Evolutionary conservation across 2,113 vertebrate genomes (phyloP).

Genomic region (Istiophorus platypterus): DNA sequence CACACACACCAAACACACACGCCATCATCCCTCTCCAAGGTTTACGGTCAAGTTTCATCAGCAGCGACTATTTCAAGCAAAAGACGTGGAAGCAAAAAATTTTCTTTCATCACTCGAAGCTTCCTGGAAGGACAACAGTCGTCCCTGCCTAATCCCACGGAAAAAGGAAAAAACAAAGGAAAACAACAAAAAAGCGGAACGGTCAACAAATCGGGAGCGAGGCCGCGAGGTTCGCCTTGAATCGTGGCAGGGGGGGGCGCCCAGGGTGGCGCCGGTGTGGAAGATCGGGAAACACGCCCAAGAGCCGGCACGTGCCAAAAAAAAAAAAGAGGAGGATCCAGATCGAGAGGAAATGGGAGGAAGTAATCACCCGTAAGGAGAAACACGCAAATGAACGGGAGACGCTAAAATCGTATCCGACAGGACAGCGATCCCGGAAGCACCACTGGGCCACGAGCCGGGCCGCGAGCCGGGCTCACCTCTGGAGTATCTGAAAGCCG

Average conservation of each 20-base stretch:
- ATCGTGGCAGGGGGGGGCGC: constrained; percentile 9
- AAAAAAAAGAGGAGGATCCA: background rate
- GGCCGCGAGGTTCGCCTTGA: background rate
- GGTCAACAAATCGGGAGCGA: constrained; percentile 35
- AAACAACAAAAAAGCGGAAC: background rate
- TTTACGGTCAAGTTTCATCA: constrained; percentile 11
- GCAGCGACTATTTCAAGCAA: background rate
- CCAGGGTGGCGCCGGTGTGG: background rate
- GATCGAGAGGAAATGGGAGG: constrained; percentile 4
- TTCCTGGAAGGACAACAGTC: constrained; percentile 63
- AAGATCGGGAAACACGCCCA: constrained; percentile 12
- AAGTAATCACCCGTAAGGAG: too few relatives aligned
- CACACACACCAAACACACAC: background rate
- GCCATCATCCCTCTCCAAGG: background rate
- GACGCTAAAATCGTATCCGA: too few relatives aligned
- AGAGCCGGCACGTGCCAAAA: background rate
- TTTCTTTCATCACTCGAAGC: constrained; percentile 30
- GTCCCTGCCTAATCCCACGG: constrained; percentile 27
- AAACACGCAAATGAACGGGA: too few relatives aligned
- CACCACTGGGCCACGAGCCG: too few relatives aligned
- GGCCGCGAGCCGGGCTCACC: too few relatives aligned
- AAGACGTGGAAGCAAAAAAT: background rate
- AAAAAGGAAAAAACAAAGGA: background rate
- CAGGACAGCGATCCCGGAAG: too few relatives aligned
- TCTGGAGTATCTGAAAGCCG: too few relatives aligned